phyloP scores from a whole-genome alignment of 2,888 invertebrate species.

The Plagiodera versicolora region DNA sequence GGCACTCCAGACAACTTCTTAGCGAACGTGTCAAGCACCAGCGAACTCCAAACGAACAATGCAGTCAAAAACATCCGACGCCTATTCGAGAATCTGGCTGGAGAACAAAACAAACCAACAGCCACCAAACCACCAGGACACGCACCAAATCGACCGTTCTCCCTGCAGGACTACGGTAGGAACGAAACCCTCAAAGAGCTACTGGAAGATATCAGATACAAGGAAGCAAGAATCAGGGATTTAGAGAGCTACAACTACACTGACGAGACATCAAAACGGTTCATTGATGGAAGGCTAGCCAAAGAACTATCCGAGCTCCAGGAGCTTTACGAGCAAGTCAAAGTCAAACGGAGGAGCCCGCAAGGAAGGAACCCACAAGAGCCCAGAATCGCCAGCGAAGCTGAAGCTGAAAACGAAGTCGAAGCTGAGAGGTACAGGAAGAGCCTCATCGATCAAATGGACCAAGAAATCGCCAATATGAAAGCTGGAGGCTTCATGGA shows the following conservation, averaged over 20 bases:
- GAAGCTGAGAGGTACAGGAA: constrained; percentile 34
- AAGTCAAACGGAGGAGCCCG: constrained; percentile 13
- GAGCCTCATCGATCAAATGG: constrained; percentile 33
- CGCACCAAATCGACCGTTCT: too few species aligned
- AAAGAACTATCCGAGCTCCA: neutral
- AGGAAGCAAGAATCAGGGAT: neutral
- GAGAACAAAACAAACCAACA: too few species aligned
- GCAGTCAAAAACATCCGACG: too few species aligned
- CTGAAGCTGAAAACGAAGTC: constrained; percentile 31
- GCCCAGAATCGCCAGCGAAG: constrained; percentile 28
- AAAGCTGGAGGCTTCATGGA: constrained; percentile 34
- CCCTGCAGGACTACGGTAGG: too few species aligned
- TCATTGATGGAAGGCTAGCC: neutral
- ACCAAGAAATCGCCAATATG: constrained; percentile 36
- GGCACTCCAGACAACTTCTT: too few species aligned
- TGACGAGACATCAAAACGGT: too few species aligned
- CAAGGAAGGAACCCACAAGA: neutral
- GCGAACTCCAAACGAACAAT: too few species aligned
- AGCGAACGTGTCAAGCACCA: too few species aligned
- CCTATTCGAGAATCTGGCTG: too few species aligned
- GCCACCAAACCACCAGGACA: too few species aligned
- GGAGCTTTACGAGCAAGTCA: constrained; percentile 4
- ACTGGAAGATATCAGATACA: neutral
- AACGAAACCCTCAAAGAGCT: neutral
- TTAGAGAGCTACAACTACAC: neutral